Base-by-base conservation (phyloP, 2,113 vertebrate genomes). In the Phalacrocorax aristotelis region DNA sequence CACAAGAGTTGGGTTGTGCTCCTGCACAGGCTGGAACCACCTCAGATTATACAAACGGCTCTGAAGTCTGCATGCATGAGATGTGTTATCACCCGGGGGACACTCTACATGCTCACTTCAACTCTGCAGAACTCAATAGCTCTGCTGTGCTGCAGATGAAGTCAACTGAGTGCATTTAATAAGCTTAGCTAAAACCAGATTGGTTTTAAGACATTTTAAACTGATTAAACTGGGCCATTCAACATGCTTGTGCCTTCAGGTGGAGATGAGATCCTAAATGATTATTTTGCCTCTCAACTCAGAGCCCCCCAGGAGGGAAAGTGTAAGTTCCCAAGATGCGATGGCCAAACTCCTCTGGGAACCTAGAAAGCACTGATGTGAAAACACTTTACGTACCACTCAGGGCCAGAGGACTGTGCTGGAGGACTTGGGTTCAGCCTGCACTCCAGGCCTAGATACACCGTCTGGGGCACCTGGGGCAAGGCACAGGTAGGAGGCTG, bases 181-280 rank as follows among this genome's bases (percentile, higher is more conserved):
- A 81, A 89, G 68, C 69, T 92, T 87, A 83, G 72, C 60, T 70
- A 83, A 88, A 81, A 69, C 32, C 80, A 90, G 60, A 51, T 26
- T 66, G 13, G 23, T 61, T 97, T 95, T 58, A 90, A 94, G 64
- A 83, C 76, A 78, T 89, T 92, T 85, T 66, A 90, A 90, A 87
- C 60, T 29, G 42, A 81, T 90, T 90, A 92, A 70, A 38, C 9
- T 57, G 22, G 22, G 19, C n/a, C 72, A 58, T 48, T 64, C 86
- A 58, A 83, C 46, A 40, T 19, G 15, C 40, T 49, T 74, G 27
- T 34, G 51, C 40, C 26, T 95, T 84, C 72, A 83, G 16, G 51
- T 86, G 27, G 60, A 91, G 52, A 58, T 4, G 40, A 79, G 29
- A 70, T 3, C n/a, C 65, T 61, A 66, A 68, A 72, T n/a, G 0